phyloP scores from a whole-genome alignment of 2,113 vertebrate genomes.

The Scomber colias region DNA sequence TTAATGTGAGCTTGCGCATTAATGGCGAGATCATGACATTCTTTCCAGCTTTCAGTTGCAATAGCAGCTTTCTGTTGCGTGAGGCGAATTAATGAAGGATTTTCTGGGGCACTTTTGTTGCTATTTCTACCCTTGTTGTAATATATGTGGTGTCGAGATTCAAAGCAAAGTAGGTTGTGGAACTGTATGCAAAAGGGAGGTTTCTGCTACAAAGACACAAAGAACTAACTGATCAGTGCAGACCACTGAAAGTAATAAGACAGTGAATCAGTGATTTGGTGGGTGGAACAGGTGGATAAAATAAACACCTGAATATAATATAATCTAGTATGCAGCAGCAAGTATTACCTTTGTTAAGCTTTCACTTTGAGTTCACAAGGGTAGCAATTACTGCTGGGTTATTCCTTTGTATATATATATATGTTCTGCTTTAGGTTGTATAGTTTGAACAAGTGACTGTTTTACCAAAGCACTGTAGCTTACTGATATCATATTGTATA shows the following conservation, averaged over 20 bases:
- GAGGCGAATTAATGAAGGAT: conserved; percentile 31
- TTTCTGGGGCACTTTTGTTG: conserved; percentile 50
- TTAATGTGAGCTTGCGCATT: conserved; percentile 29
- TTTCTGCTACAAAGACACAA: conserved; percentile 17
- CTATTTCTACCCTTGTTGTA: conserved; percentile 30
- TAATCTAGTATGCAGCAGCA: background rate
- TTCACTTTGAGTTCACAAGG: no score
- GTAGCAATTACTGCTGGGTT: background rate
- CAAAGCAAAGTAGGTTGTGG: conserved; percentile 47
- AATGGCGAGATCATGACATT: conserved; percentile 7
- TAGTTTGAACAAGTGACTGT: background rate
- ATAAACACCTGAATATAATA: background rate
- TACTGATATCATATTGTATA: background rate
- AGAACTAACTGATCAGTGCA: background rate
- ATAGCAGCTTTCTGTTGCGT: conserved; percentile 19
- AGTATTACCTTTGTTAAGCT: background rate
- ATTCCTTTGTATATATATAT: background rate
- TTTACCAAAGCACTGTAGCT: background rate
- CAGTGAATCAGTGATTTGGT: background rate
- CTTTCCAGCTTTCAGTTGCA: conserved; percentile 23
- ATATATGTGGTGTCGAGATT: conserved; percentile 37
- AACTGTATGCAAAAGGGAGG: conserved; percentile 2
- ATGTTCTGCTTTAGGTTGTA: background rate
- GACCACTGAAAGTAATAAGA: background rate
- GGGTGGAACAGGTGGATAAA: background rate